Evolutionary conservation across 1,140 invertebrate species (phyloP), one percentile per base, ranked within the genome.

Genomic region (Brachionus manjavacas): DNA sequence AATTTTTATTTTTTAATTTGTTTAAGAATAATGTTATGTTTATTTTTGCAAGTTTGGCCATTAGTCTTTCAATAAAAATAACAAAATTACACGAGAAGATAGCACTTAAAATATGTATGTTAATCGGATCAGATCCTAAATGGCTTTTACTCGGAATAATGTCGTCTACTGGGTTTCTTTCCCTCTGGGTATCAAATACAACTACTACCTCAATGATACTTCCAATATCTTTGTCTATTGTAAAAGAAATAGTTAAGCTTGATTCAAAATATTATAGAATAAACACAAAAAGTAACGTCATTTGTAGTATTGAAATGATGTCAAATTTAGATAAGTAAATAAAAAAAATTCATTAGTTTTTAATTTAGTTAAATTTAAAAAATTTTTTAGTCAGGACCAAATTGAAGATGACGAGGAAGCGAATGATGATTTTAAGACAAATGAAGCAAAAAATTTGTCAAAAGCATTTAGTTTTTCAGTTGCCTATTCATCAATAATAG

Each of bases 141-240:
- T 84, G 81, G 80, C 49, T 85, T 6, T 39, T 85, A 7, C 72
- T 85, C 20, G 94, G 94, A 1, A 89, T 95, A 6, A 93, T 94
- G 86, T 89, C 91, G 14, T 94, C 94, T 0, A 94, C 94, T 0
- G 93, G 93, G 91, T 93, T 94, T 83, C 91, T 95, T 68, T 94
- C 93, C 0, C 94, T 95, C 93, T 95, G 94, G 94, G 93, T 95
- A 20, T 93, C 93, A 0, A 95, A 95, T 86, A 94, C 94, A 0
- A 94, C 94, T 0, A 92, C 93, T 6, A 93, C 93, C 0, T 94
- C 94, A 4, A 94, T 95, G 93, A 94, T 95, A 93, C 92, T 94
- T 46, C 94, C 94, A 0, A 95, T 95, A 83, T 92, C 90, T 14
- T 87, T 89, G 7, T 88, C 89, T 0, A 86, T 90, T 20, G 43